A percentile compares a stretch with the other conserved stretches of the same genome.
Evolutionary conservation across 2,888 invertebrate species (phyloP).

Genomic region (Euzophera pinguis): DNA sequence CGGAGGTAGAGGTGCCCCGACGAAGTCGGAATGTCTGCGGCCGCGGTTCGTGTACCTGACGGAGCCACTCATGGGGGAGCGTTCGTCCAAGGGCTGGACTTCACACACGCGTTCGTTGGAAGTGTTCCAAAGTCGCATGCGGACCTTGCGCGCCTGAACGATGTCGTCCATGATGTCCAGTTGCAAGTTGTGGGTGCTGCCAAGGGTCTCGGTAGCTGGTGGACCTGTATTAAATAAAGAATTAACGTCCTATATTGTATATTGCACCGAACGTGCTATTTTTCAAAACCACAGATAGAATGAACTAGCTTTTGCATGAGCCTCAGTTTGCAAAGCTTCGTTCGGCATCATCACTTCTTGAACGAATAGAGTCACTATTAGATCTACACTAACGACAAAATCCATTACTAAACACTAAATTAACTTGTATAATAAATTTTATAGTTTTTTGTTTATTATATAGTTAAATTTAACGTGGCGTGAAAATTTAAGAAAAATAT

Average conservation of each 20-base stretch:
- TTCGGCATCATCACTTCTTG: too few relatives aligned
- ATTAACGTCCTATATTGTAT: background rate
- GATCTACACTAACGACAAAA: too few relatives aligned
- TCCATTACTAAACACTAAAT: too few relatives aligned
- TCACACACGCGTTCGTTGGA: conserved; percentile 90
- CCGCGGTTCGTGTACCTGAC: conserved; percentile 82
- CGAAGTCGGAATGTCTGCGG: conserved; percentile 87
- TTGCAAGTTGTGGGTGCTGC: conserved; percentile 90
- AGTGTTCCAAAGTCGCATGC: conserved; percentile 92
- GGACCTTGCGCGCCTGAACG: conserved; percentile 88
- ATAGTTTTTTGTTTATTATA: too few relatives aligned
- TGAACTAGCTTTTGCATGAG: background rate
- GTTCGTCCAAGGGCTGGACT: conserved; percentile 88
- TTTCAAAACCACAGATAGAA: background rate
- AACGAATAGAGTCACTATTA: too few relatives aligned
- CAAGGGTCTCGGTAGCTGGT: conserved; percentile 84
- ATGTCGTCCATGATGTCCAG: conserved; percentile 94
- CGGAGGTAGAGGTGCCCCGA: conserved; percentile 79
- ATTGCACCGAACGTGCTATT: background rate
- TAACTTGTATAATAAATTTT: too few relatives aligned
- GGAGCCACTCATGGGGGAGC: conserved; percentile 68
- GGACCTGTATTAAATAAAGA: conserved; percentile 70
- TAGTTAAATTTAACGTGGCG: too few relatives aligned
- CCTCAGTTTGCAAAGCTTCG: too few relatives aligned
- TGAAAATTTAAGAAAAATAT: background rate